A percentile compares a stretch with the other conserved stretches of the same genome.
Conservation (phyloP, 2,113 vertebrate species). For the Struthidea cinerea region DNA sequence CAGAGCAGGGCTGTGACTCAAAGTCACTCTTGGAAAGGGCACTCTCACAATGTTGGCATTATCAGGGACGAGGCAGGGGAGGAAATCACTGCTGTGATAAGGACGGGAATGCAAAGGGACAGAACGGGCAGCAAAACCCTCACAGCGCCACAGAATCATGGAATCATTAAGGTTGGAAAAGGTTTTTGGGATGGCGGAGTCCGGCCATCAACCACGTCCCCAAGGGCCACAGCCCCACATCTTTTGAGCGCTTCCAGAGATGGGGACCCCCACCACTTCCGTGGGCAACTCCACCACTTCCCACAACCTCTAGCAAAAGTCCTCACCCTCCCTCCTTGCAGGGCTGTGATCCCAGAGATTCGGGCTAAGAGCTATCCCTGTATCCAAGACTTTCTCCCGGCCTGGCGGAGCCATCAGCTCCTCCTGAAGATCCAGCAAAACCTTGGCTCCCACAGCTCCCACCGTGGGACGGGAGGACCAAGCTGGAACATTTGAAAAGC, state of each 20-base stretch:
- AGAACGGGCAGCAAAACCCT: neutral
- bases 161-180: rapidly evolving
- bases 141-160: rapidly evolving
- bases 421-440: neutral
- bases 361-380: rapidly evolving
- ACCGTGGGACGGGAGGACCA: rapidly evolving
- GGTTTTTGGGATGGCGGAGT: neutral
- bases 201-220: rapidly evolving
- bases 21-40: neutral
- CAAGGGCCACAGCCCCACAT: rapidly evolving
- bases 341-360: neutral
- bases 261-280: neutral
- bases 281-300: neutral
- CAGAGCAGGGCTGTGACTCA: neutral
- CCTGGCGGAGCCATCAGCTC: neutral
- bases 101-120: neutral
- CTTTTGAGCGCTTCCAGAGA: neutral
- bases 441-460: rapidly evolving
- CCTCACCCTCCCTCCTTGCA: neutral
- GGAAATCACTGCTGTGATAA: neutral
- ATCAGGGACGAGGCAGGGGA: neutral
- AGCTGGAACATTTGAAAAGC: neutral
- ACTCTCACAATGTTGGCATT: neutral
- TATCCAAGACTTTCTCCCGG: neutral
- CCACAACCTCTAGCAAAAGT: neutral